A percentile compares a stretch with the other conserved stretches of the same genome.
phyloP scores from a whole-genome alignment of 2,113 vertebrate genomes.

The Nanorana parkeri region DNA sequence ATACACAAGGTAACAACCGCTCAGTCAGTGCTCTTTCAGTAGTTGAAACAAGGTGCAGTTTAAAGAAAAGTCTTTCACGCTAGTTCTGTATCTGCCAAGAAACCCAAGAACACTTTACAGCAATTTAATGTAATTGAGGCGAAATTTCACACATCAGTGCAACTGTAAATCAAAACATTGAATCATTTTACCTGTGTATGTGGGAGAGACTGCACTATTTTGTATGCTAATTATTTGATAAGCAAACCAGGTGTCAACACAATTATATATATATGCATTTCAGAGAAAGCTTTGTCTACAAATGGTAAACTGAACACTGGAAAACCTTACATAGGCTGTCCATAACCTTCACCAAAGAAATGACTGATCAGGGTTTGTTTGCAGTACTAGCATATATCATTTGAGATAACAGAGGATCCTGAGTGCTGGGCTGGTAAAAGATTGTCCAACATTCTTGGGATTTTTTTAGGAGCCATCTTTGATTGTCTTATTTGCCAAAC shows the following conservation, averaged over 20 bases:
- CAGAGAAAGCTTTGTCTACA: no score
- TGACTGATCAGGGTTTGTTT: no score
- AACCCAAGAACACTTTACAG: constrained; percentile 47
- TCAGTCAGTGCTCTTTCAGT: constrained; percentile 52
- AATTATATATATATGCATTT: neutral
- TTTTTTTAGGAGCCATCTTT: no score
- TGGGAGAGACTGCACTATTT: neutral
- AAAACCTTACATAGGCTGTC: no score
- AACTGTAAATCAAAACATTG: constrained; percentile 53
- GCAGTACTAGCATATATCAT: no score
- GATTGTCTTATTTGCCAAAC: no score
- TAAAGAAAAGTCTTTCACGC: constrained; percentile 56
- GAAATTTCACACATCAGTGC: constrained; percentile 44
- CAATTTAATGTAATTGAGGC: constrained; percentile 55
- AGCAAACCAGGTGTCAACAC: constrained; percentile 1
- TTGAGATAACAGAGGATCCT: no score
- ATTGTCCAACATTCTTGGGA: no score
- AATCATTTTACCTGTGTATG: constrained; percentile 6
- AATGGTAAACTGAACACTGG: no score
- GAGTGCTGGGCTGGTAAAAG: no score
- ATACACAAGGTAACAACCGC: constrained; percentile 54
- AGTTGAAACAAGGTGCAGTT: constrained; percentile 62
- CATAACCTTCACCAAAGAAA: no score
- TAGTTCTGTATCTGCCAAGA: constrained; percentile 44
- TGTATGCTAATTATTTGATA: constrained; percentile 13